These are phyloP conservation scores for Scomberomorus guttatus DNA, from an alignment of 2,797 vertebrate species.

Conservation along the genomic window DNA sequence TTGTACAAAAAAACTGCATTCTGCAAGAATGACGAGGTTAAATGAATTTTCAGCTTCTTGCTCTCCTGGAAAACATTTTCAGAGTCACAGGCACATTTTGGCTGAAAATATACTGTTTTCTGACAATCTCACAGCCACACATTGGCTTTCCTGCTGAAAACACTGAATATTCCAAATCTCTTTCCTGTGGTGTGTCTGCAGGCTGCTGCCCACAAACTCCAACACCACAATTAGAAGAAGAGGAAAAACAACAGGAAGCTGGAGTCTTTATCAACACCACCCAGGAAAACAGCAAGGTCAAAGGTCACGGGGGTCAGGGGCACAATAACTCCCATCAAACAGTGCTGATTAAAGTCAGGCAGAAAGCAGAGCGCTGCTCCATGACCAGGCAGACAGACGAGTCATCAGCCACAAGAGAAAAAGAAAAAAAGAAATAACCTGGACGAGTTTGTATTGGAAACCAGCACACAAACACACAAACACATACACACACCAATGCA, in stretches of 20 bases:
- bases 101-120: not conserved
- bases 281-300: conserved; percentile 22
- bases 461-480: not conserved
- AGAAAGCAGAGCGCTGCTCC: conserved; percentile 27
- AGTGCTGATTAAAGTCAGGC: conserved; percentile 36
- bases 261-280: conserved; percentile 35
- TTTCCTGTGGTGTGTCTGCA: conserved; percentile 33
- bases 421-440: not conserved
- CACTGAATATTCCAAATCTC: conserved; percentile 32
- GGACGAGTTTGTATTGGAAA: conserved; percentile 11
- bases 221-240: conserved; percentile 1
- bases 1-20: not conserved
- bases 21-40: conserved; percentile 16
- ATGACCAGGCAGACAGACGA: conserved; percentile 19
- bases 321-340: conserved; percentile 8
- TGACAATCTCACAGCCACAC: conserved; percentile 8
- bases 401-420: conserved; percentile 48
- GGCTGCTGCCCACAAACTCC: conserved; percentile 28
- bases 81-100: conserved; percentile 13
- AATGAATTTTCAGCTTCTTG: conserved; percentile 12
- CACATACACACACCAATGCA: not conserved
- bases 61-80: conserved; percentile 25
- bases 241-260: conserved; percentile 29
- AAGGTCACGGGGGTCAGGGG: conserved; percentile 3
- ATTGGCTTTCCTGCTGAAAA: conserved; percentile 10